These are phyloP conservation scores for Planiliza haematocheilus DNA, from an alignment of 2,113 vertebrate genomes.

Conservation along the genomic window DNA sequence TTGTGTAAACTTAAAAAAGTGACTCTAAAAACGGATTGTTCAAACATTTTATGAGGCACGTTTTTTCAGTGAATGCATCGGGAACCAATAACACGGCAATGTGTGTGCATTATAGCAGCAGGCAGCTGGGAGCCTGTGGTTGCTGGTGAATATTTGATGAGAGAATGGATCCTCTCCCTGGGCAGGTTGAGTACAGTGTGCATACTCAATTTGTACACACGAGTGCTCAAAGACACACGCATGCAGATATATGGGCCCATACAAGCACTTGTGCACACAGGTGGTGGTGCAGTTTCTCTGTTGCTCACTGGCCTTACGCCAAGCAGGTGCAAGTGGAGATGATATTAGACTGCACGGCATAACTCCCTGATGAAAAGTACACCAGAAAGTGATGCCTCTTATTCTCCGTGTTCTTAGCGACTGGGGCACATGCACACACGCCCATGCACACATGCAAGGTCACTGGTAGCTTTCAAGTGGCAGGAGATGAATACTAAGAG, in stretches of 20 bases:
- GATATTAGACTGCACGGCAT: slow-evolving; percentile 67
- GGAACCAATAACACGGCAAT: slow-evolving; percentile 43
- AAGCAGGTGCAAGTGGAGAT: slow-evolving; percentile 72
- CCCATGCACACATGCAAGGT: slow-evolving; percentile 39
- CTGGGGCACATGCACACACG: slow-evolving; percentile 25
- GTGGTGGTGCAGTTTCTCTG: slow-evolving; percentile 48
- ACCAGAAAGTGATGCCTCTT: slow-evolving; percentile 68
- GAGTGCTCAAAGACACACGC: slow-evolving; percentile 24
- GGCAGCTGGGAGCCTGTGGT: slow-evolving; percentile 80
- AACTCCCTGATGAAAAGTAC: slow-evolving; percentile 67
- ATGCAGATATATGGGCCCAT: slow-evolving; percentile 2
- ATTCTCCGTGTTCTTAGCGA: slow-evolving; percentile 43
- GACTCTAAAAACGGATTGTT: slow-evolving; percentile 21
- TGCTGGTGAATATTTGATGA: slow-evolving; percentile 85
- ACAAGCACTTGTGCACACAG: slow-evolving; percentile 10
- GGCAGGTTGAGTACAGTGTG: slow-evolving; percentile 75
- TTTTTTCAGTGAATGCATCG: slow-evolving; percentile 45
- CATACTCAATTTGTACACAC: slow-evolving; percentile 49
- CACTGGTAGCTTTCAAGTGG: slow-evolving; percentile 17
- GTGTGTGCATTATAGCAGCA: slow-evolving; percentile 66
- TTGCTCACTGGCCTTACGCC: slow-evolving; percentile 39
- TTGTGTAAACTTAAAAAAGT: slow-evolving; percentile 32
- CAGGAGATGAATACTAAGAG: slow-evolving; percentile 20
- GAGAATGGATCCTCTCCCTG: slow-evolving; percentile 82
- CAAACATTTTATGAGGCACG: slow-evolving; percentile 28